Evolutionary conservation across 1,140 invertebrate species (phyloP), one percentile per base, ranked within the genome.

Genomic region (Lepidotrigona ventralis): DNA sequence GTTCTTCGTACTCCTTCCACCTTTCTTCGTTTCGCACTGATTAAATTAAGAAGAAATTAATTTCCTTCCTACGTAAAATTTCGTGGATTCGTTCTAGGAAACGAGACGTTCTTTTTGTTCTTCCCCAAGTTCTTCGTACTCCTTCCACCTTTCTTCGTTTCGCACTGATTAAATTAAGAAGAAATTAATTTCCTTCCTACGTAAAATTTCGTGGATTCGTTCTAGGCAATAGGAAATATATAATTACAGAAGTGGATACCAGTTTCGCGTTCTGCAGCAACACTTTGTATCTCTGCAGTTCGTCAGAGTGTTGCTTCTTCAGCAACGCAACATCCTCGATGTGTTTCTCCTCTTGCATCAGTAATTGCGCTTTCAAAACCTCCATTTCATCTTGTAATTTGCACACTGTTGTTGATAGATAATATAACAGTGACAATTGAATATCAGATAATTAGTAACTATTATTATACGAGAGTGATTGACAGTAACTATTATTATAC

Each of bases 371-470:
- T 46, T 69, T 77, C 5, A 89, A 29, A 56, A 84, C 39, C 26
- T 86, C 78, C 1, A 88, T 1, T 64, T 91, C 86, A 0, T 85
- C 83, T 54, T 90, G 78, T 12, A 91, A 73, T 60, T 33, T 82
- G 5, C n/a, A n/a, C 19, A 88, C 91, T 91, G 26, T 46, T 8
- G 6, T 33, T 11, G 33, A 3, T 56, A 66, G 39, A 21, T 11
- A 12, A 15, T 8, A 5, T 9, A 75, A 75, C 23, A 51, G 60
- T 72, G 39, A 12, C 56, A 5, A 17, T 29, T 63, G 3, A 17
- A 14, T 2, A 63, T 63, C 11, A 14, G 26, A 63, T 26, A 26
- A 63, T 26, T 23, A 23, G 9, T 60, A 60, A n/a, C 23, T 58
- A 58, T 21, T 58, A 46, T 46, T 46, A 8, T 46, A 46, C 39